Conservation (phyloP, 2,888 invertebrate genomes). For the Orthonychiurus folsomi region DNA sequence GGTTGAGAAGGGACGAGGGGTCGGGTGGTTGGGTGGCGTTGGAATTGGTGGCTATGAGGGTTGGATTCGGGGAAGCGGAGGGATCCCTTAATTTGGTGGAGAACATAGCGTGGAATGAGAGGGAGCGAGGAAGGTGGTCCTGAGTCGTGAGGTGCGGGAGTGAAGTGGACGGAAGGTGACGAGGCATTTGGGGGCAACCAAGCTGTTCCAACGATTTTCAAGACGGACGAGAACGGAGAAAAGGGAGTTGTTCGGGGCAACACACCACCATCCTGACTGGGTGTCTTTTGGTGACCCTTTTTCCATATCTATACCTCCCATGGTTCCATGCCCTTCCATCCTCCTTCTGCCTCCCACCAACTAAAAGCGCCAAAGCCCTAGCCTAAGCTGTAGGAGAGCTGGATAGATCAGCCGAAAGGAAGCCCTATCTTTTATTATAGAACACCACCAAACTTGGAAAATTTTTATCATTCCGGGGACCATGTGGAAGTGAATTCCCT, state of each 20-base stretch:
- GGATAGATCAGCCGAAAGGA: no score
- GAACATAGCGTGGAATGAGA: background rate
- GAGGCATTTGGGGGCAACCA: background rate
- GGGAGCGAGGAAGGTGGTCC: background rate
- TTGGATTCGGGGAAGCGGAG: background rate
- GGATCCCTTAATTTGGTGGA: background rate
- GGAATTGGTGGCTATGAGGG: background rate
- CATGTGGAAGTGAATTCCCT: no score
- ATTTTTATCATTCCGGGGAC: no score
- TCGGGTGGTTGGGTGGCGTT: background rate
- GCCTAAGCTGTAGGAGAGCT: no score
- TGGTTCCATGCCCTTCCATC: background rate
- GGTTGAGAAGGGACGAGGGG: background rate
- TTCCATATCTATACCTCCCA: background rate
- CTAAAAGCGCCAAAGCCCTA: no score
- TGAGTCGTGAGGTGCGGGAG: background rate
- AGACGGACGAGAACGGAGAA: background rate
- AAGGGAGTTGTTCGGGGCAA: background rate
- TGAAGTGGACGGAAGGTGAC: background rate
- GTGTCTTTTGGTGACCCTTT: slow-evolving; percentile 1
- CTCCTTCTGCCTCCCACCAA: background rate
- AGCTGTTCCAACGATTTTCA: background rate
- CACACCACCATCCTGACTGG: no score
- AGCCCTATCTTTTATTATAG: no score
- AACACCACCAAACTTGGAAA: no score